These are phyloP conservation scores for Bellardia pandia DNA, from an alignment of 2,888 invertebrate species.

Conservation along the genomic window DNA sequence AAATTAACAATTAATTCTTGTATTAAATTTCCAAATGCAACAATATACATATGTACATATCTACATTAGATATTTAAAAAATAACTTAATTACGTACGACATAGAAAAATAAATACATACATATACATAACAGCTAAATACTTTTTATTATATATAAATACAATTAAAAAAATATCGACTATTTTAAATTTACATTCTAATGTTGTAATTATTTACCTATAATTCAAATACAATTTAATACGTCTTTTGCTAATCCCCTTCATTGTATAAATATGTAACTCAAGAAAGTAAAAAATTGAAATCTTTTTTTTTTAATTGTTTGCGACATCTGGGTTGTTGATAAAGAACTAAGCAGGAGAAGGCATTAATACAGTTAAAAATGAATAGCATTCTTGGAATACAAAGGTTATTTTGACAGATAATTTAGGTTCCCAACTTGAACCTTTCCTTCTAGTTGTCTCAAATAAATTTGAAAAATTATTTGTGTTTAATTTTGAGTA, in stretches of 20 bases:
- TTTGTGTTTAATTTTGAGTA: slow-evolving; percentile 60
- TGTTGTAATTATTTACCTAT: background rate
- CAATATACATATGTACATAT: background rate
- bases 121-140: too few relatives aligned
- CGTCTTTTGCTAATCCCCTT: slow-evolving; percentile 28
- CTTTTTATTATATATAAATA: too few relatives aligned
- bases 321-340: background rate
- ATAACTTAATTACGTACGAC: background rate
- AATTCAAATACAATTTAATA: slow-evolving; percentile 8
- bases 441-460: background rate
- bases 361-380: too few relatives aligned
- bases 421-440: too few relatives aligned
- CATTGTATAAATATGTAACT: background rate
- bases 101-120: background rate
- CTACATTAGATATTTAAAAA: background rate
- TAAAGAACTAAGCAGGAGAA: too few relatives aligned
- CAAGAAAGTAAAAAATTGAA: background rate
- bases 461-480: background rate
- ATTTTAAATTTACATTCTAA: slow-evolving; percentile 15
- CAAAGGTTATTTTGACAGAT: too few relatives aligned
- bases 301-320: background rate
- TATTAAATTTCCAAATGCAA: background rate
- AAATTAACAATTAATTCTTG: slow-evolving; percentile 2
- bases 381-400: too few relatives aligned
- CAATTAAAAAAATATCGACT: slow-evolving; percentile 1